Evolutionary conservation across 64 coral and sea anemone genomes (phyloP).

Genomic region (Pocillopora verrucosa): DNA sequence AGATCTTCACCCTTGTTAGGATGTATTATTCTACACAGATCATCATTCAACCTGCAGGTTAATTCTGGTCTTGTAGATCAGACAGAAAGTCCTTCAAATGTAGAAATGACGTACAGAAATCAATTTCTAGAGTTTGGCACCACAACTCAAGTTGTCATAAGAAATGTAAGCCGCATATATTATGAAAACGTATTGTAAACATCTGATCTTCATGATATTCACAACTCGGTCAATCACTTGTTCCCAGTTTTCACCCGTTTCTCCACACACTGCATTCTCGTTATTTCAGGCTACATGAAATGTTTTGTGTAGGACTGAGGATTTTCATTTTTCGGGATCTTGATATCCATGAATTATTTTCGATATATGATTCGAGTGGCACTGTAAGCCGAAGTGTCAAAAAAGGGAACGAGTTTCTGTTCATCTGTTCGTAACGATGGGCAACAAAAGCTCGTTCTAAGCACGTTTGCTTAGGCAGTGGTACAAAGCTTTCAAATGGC

Average conservation of each 20-base stretch:
- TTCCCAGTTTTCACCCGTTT: neutral
- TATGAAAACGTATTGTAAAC: neutral
- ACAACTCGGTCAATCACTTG: neutral
- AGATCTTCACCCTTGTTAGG: neutral
- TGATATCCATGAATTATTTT: no score
- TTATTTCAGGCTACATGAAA: no score
- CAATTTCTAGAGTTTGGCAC: neutral
- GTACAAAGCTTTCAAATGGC: no score
- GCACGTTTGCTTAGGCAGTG: no score
- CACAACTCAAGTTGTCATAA: neutral
- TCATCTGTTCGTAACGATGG: no score
- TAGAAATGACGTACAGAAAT: neutral
- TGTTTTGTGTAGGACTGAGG: no score
- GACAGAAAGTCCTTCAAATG: neutral
- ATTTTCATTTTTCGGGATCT: no score
- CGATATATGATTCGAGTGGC: no score
- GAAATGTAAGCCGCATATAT: neutral
- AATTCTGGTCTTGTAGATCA: neutral
- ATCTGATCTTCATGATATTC: neutral
- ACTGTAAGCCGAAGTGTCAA: no score
- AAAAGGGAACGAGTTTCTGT: no score
- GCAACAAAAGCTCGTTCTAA: no score
- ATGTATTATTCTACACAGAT: neutral
- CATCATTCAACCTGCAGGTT: neutral
- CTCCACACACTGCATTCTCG: no score